Evolutionary conservation across 1,140 invertebrate genomes (phyloP).

Genomic region (Rhopalosiphum maidis): DNA sequence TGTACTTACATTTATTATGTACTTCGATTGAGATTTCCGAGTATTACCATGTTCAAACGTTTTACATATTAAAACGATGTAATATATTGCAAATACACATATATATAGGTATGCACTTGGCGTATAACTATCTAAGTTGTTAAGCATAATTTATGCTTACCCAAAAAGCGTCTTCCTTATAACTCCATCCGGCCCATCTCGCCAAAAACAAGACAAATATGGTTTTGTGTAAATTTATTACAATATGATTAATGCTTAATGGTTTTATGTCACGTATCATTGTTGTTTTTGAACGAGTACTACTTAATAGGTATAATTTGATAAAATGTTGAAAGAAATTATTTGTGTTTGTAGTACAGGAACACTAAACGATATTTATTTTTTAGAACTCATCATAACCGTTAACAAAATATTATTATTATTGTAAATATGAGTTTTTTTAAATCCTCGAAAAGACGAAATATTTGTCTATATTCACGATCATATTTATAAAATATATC

Average conservation of each 20-base stretch:
- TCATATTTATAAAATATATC: not conserved
- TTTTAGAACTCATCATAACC: not conserved
- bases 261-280: not conserved
- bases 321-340: not conserved
- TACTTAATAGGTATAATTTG: too few species aligned
- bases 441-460: conserved; percentile 6
- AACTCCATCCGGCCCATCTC: not conserved
- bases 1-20: not conserved
- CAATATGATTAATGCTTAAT: not conserved
- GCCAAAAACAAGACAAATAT: conserved; percentile 20
- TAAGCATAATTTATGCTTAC: not conserved
- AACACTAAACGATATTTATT: not conserved
- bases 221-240: not conserved
- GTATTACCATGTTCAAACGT: not conserved
- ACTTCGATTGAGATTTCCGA: not conserved
- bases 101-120: not conserved
- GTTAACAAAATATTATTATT: not conserved
- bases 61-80: not conserved
- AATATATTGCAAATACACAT: not conserved
- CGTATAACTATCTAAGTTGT: not conserved
- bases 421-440: not conserved
- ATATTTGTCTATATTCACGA: not conserved
- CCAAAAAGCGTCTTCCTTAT: not conserved
- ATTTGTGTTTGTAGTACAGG: not conserved
- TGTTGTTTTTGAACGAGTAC: not conserved